Conservation (phyloP, 2,113 vertebrate species). For the Leucosticte australis region DNA sequence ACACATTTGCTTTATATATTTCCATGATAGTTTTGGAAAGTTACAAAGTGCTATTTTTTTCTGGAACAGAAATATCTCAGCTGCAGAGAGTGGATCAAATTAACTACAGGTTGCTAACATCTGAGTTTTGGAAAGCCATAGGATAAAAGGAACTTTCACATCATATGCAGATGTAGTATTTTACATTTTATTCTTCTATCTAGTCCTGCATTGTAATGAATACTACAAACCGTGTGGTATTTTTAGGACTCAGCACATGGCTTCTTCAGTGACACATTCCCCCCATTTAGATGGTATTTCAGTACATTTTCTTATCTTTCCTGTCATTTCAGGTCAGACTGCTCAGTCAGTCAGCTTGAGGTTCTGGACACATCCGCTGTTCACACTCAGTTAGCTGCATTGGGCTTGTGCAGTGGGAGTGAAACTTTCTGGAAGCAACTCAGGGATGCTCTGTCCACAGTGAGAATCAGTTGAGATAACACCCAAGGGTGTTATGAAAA, state of each 20-base stretch:
- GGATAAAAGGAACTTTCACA: background rate
- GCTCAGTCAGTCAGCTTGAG: background rate
- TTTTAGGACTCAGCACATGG: background rate
- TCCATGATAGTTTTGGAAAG: background rate
- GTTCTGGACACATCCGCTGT: rapidly evolving
- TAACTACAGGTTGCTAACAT: background rate
- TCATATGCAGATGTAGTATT: background rate
- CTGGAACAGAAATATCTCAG: background rate
- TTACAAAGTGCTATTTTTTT: background rate
- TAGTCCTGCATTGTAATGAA: background rate
- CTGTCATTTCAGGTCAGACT: background rate
- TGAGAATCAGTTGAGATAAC: background rate
- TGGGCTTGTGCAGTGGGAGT: background rate
- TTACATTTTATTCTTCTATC: background rate
- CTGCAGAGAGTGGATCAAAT: background rate
- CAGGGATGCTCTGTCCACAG: background rate
- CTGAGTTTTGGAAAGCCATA: background rate
- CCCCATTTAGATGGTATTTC: background rate
- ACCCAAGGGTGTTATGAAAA: background rate
- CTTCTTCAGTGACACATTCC: background rate
- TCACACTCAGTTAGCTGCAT: background rate
- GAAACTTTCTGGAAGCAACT: background rate
- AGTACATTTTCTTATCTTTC: background rate
- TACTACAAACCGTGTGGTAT: background rate
- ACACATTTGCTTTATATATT: background rate